Conservation (phyloP, 2,797 vertebrate species). For the Babyrousa celebensis region DNA sequence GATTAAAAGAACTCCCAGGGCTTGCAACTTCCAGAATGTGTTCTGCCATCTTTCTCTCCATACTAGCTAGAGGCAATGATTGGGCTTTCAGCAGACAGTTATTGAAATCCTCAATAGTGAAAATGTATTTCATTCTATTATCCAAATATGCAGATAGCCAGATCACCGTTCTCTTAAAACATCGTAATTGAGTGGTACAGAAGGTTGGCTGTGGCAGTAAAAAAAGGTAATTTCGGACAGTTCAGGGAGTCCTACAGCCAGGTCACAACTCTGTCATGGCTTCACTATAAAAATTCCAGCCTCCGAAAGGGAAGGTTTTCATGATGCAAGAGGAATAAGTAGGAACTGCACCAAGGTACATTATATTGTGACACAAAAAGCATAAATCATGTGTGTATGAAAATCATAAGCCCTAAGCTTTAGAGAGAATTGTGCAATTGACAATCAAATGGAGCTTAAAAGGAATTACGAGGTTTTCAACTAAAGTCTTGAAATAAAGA, state of each 20-base stretch:
- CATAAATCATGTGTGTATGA: slow-evolving; percentile 91
- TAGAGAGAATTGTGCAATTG: slow-evolving; percentile 94
- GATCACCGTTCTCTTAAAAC: slow-evolving; percentile 81
- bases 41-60: background rate
- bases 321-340: slow-evolving; percentile 79
- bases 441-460: slow-evolving; percentile 95
- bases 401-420: slow-evolving; percentile 91
- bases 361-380: slow-evolving; percentile 89
- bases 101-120: slow-evolving; percentile 77
- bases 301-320: slow-evolving; percentile 67
- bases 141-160: slow-evolving; percentile 83
- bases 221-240: slow-evolving; percentile 57
- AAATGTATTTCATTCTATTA: slow-evolving; percentile 83
- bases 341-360: slow-evolving; percentile 84
- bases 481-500: slow-evolving; percentile 93
- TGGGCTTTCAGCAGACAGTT: slow-evolving; percentile 74
- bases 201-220: slow-evolving; percentile 42
- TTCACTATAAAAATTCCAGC: slow-evolving; percentile 61
- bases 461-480: slow-evolving; percentile 93
- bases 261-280: slow-evolving; percentile 69
- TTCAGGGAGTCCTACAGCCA: slow-evolving; percentile 75
- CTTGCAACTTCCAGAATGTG: slow-evolving; percentile 71
- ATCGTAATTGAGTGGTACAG: slow-evolving; percentile 73
- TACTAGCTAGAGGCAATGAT: slow-evolving; percentile 70
- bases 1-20: slow-evolving; percentile 81